Evolutionary conservation across 2,113 vertebrate species (phyloP), one percentile per base, ranked within the genome.

Genomic region (Thamnaconus septentrionalis): DNA sequence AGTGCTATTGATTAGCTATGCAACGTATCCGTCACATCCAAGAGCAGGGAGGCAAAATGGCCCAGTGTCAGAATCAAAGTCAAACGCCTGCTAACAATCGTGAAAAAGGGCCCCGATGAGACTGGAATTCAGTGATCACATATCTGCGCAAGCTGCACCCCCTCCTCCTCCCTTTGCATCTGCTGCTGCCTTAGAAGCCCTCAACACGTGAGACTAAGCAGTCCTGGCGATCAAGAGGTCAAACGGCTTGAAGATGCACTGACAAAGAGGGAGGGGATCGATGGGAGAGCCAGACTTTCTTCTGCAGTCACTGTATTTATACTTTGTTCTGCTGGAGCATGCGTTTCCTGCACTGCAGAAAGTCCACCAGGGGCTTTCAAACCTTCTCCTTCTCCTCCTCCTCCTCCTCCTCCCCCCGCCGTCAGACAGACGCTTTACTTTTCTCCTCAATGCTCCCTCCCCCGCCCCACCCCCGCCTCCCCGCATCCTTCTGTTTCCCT

Each of bases 181-280:
- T 31, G 18, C 3, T 62, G 3, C 42, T 79, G 90, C 90, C 88
- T 12, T 4, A 80, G 90, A 90, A 87, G 83, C 88, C 82, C 81
- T 92, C 91, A 93, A 95, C 18, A 95, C 93, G 91, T 90, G 91
- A 76, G 39, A 58, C 45, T 61, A 59, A 58, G 51, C 64, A 64
- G 64, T 50, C 12, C 11, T 74, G 73, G 75, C 71, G 78, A 79
- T 78, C 73, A 75, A 4, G 88, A 94, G 93, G 94, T 93, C 93
- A 92, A 51, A 64, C 69, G 59, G 75, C 68, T 71, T 58, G 69
- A 66, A 73, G 64, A 62, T 60, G 67, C 45, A 55, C 18, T 31
- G 18, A 11, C 82, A 93, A 90, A 92, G 88, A 84, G 86, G 84
- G 88, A 90, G 80, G 65, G 89, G 58, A 70, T 61, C 62, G 50